A percentile compares a stretch with the other conserved stretches of the same genome.
Evolutionary conservation across 2,113 vertebrate genomes (phyloP).

Genomic region (Gobius niger): DNA sequence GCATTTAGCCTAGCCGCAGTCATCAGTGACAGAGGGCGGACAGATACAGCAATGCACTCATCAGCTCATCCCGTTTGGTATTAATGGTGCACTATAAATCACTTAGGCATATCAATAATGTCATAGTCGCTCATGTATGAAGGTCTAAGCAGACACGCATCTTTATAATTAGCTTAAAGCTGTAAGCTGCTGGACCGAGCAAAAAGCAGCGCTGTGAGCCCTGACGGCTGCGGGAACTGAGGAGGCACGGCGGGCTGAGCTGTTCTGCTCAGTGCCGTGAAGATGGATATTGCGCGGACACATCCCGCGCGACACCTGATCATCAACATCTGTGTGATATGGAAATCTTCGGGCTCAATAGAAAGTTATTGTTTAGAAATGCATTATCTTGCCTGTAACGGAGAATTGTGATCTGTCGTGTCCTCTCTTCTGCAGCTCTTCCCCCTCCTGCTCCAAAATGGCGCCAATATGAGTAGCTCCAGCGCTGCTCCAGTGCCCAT

Average conservation of each 20-base stretch:
- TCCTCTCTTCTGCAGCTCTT: conserved; percentile 82
- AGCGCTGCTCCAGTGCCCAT: conserved; percentile 73
- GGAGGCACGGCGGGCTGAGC: conserved; percentile 57
- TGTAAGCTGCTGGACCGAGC: conserved; percentile 42
- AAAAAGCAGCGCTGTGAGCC: conserved; percentile 39
- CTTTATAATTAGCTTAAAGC: conserved; percentile 28
- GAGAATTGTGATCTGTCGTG: conserved; percentile 78
- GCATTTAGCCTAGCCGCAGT: conserved; percentile 38
- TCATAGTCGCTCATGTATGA: not conserved
- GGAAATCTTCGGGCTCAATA: not conserved
- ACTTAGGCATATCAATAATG: rapidly evolving
- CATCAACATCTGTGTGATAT: not conserved
- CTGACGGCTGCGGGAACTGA: conserved; percentile 57
- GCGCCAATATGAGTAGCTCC: conserved; percentile 90
- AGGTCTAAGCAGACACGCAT: not conserved
- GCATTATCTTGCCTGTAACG: conserved; percentile 71
- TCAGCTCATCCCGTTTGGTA: conserved; percentile 40
- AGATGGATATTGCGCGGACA: not conserved
- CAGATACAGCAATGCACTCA: conserved; percentile 35
- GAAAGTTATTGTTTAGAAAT: not conserved
- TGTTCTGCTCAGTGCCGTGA: conserved; percentile 24
- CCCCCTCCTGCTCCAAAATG: conserved; percentile 96
- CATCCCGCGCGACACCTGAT: not conserved
- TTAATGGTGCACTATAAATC: not conserved
- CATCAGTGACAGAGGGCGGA: conserved; percentile 64